Evolutionary conservation across 2,888 invertebrate genomes (phyloP), one percentile per base, ranked within the genome.

Genomic region (Hypena proboscidalis): DNA sequence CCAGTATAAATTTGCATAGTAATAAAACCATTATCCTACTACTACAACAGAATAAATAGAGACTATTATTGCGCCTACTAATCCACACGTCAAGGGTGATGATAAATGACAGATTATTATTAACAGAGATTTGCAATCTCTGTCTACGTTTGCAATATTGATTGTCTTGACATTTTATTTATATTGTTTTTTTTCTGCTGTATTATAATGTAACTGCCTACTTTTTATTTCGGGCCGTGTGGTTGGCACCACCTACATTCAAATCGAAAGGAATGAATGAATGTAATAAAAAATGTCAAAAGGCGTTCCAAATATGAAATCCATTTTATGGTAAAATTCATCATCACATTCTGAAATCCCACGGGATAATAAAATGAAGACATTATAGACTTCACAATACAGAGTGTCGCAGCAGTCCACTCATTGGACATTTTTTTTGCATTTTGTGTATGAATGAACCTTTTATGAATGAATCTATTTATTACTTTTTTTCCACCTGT

Each of bases 311-410:
- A 44, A 45, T 50, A 42, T 34, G 14, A 54, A 43, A 29, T 43
- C 20, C 14, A 38, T 43, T 50, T 39, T 39, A 33, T 19, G 17
- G 23, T 36, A 29, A 58, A 56, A 56, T 54, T 61, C 46, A 51
- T 64, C 55, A 58, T 61, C 43, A 58, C 47, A 49, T 44, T 74
- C 55, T 44, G 39, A 62, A 78, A 72, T 89, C 89, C 83, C 90
- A 87, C 79, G 88, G 78, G 85, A 76, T 75, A 65, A 66, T 65
- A 70, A 74, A 80, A 88, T 87, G 80, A 84, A 87, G 85, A 76
- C 78, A 72, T 86, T 76, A 82, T 77, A 83, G 73, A 84, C 80
- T 74, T 74, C 45, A 83, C 76, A 83, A 79, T 74, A 59, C 22
- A 19, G 36, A 53, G 48, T 58, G 54, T 52, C 66, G 59, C n/a